A percentile compares a stretch with the other conserved stretches of the same genome.
Conservation (phyloP, 2,888 invertebrate species). For the Chrysolina haemoptera region DNA sequence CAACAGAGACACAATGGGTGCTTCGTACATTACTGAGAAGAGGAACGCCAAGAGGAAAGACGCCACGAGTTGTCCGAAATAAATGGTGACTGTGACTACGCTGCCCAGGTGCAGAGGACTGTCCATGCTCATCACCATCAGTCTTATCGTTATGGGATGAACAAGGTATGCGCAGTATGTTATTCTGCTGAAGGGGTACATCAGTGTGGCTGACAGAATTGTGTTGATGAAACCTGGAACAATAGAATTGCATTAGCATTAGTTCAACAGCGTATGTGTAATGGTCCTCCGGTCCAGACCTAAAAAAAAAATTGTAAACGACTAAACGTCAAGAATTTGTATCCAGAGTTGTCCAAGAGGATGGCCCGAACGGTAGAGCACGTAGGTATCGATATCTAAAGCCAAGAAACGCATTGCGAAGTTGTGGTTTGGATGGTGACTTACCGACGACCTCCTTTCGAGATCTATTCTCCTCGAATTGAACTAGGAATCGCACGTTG, state of each 20-base stretch:
- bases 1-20: conserved; percentile 87
- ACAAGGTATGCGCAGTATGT: conserved; percentile 91
- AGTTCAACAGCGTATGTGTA: no score
- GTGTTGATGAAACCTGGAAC: conserved; percentile 77
- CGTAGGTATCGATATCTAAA: no score
- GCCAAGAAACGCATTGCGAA: no score
- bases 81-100: conserved; percentile 83
- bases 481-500: no score
- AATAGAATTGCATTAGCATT: conserved; percentile 14
- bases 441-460: no score
- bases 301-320: no score
- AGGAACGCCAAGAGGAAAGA: conserved; percentile 85
- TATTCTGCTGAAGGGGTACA: conserved; percentile 89
- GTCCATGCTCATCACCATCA: conserved; percentile 86
- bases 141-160: conserved; percentile 86
- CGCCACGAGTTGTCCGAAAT: conserved; percentile 85
- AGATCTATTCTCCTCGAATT: no score
- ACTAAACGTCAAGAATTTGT: no score
- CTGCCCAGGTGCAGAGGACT: conserved; percentile 87
- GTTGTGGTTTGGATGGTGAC: no score
- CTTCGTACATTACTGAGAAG: conserved; percentile 87
- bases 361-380: no score
- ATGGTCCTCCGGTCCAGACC: no score
- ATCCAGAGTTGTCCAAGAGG: no score
- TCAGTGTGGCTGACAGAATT: conserved; percentile 81